These are phyloP conservation scores for Halictus quadricinctus DNA, from an alignment of 2,888 invertebrate genomes.

Conservation along the genomic window DNA sequence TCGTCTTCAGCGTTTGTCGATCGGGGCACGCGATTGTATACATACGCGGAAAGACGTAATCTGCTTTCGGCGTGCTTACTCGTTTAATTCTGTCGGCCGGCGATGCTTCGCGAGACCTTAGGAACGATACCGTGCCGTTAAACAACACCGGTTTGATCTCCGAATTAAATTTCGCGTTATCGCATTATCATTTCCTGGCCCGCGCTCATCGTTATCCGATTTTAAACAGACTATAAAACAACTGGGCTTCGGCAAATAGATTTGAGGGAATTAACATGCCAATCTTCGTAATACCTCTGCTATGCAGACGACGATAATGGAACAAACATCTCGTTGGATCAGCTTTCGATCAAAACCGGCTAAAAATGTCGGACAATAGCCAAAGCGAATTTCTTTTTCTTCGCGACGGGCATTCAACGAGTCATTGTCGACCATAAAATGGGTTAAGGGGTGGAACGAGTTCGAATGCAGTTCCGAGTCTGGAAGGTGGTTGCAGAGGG, in stretches of 20 bases:
- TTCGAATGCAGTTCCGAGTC: neutral
- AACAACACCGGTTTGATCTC: neutral
- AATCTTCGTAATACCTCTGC: neutral
- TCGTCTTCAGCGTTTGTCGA: conserved; percentile 23
- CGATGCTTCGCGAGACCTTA: conserved; percentile 30
- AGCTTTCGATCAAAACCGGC: too few species aligned
- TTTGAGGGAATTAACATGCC: neutral
- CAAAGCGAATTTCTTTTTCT: too few species aligned
- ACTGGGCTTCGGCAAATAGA: neutral
- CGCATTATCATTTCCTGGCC: neutral
- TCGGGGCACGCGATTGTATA: conserved; percentile 25
- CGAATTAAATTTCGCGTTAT: neutral
- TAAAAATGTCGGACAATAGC: too few species aligned
- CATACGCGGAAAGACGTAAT: conserved; percentile 39
- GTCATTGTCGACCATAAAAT: neutral
- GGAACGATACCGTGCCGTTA: conserved; percentile 5
- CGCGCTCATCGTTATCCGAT: neutral
- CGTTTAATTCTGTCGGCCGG: conserved; percentile 26
- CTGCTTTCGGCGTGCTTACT: conserved; percentile 38
- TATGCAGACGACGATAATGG: too few species aligned
- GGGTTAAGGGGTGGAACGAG: neutral
- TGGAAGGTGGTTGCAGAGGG: neutral
- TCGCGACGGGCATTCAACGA: too few species aligned
- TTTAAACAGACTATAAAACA: neutral
- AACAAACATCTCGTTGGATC: neutral